Conservation (phyloP, 2,797 vertebrate species). For the Acanthurus tractus region DNA sequence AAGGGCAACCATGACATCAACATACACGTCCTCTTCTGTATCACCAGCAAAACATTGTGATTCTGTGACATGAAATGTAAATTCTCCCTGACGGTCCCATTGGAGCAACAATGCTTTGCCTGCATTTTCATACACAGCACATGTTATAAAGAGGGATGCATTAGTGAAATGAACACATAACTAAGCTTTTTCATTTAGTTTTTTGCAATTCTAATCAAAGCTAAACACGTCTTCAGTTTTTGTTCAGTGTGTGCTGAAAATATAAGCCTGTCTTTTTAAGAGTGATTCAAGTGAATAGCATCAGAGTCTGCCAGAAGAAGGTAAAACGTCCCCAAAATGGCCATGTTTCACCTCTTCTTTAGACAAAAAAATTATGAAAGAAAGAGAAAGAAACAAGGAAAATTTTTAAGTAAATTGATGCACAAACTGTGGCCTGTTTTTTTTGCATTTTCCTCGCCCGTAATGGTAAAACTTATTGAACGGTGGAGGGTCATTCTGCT, state of each 20-base stretch:
- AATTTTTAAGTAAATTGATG: background rate
- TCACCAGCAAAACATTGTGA: background rate
- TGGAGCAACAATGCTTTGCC: slow-evolving; percentile 3
- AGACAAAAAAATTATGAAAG: slow-evolving; percentile 12
- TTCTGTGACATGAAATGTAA: background rate
- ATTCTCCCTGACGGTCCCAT: background rate
- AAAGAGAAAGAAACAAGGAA: slow-evolving; percentile 1
- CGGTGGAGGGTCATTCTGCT: slow-evolving; percentile 22
- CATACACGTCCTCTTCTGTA: background rate
- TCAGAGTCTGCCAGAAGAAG: slow-evolving; percentile 1
- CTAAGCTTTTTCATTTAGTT: slow-evolving; percentile 9
- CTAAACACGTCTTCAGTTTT: slow-evolving; percentile 26
- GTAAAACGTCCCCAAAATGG: slow-evolving; percentile 9
- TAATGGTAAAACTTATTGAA: slow-evolving; percentile 24
- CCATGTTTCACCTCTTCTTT: slow-evolving; percentile 4
- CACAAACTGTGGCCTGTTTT: slow-evolving; percentile 20
- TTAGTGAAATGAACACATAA: background rate
- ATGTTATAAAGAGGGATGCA: background rate
- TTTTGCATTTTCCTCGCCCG: slow-evolving; percentile 29
- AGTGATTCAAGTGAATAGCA: slow-evolving; percentile 13
- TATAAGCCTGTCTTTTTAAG: slow-evolving; percentile 28
- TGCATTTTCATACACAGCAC: background rate
- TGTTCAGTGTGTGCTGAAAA: slow-evolving; percentile 7
- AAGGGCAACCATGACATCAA: slow-evolving; percentile 6
- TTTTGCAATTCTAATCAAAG: slow-evolving; percentile 20